These are phyloP conservation scores for Notamacropus eugenii DNA, from an alignment of 2,797 vertebrate species.

Conservation along the genomic window DNA sequence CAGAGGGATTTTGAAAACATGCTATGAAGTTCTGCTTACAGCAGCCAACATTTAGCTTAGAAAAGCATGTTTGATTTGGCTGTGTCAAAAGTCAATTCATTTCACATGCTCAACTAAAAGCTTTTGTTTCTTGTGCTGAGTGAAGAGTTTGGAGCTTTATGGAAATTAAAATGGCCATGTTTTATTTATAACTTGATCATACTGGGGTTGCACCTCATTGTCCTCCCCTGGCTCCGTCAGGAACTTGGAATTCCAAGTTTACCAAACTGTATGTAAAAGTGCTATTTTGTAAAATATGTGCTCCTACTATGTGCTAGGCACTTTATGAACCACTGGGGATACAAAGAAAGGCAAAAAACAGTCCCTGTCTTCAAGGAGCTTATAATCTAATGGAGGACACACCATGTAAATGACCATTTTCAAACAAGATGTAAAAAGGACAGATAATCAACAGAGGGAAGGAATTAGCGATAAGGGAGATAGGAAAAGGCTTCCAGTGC, in stretches of 20 bases:
- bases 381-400: background rate
- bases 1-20: background rate
- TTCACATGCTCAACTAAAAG: background rate
- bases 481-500: background rate
- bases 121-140: accelerated
- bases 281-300: no score
- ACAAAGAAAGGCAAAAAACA: background rate
- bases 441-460: background rate
- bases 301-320: background rate
- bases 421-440: background rate
- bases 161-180: constrained; percentile 38
- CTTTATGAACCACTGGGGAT: background rate
- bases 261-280: background rate
- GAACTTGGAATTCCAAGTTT: background rate
- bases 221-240: background rate
- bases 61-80: background rate
- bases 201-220: background rate
- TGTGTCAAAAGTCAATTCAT: background rate
- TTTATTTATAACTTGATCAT: background rate
- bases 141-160: accelerated
- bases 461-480: background rate
- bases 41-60: background rate
- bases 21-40: background rate
- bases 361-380: background rate
- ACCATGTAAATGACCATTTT: background rate